phyloP scores from a whole-genome alignment of 2,888 invertebrate genomes.

The Elmis aenea region DNA sequence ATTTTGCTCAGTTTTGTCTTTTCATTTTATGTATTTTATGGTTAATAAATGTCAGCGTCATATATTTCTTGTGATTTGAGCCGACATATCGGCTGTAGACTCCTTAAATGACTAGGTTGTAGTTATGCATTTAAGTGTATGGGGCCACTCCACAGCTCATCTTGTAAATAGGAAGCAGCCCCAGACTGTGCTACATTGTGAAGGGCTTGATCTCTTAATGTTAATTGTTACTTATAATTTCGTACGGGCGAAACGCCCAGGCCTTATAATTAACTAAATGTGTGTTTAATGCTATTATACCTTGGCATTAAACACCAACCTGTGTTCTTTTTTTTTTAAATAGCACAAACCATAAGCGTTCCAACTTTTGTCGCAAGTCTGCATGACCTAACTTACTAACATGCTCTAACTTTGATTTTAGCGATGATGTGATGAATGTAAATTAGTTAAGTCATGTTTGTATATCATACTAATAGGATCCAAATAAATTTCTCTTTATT shows the following conservation, averaged over 20 bases:
- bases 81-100: conserved; percentile 8
- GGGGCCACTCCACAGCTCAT: conserved; percentile 20
- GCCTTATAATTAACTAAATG: conserved; percentile 20
- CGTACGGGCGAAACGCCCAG: conserved; percentile 24
- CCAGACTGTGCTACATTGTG: conserved; percentile 19
- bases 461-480: conserved; percentile 43
- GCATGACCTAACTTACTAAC: conserved; percentile 25
- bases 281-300: conserved; percentile 9
- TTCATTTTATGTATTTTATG: conserved; percentile 4
- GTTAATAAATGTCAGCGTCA: conserved; percentile 8
- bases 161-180: conserved; percentile 19
- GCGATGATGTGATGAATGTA: conserved; percentile 47
- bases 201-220: conserved; percentile 28
- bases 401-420: conserved; percentile 36
- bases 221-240: conserved; percentile 26
- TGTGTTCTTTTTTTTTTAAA: conserved; percentile 23
- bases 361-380: conserved; percentile 20
- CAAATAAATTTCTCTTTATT: conserved; percentile 44
- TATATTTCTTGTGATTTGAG: conserved; percentile 11
- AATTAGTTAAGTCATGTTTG: conserved; percentile 43
- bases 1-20: conserved; percentile 14
- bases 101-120: conserved; percentile 12
- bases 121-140: conserved; percentile 17
- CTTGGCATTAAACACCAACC: conserved; percentile 17
- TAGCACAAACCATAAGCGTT: conserved; percentile 20